These are phyloP conservation scores for Amitus sp. DNA, from an alignment of 2,888 invertebrate species.

Conservation along the genomic window DNA sequence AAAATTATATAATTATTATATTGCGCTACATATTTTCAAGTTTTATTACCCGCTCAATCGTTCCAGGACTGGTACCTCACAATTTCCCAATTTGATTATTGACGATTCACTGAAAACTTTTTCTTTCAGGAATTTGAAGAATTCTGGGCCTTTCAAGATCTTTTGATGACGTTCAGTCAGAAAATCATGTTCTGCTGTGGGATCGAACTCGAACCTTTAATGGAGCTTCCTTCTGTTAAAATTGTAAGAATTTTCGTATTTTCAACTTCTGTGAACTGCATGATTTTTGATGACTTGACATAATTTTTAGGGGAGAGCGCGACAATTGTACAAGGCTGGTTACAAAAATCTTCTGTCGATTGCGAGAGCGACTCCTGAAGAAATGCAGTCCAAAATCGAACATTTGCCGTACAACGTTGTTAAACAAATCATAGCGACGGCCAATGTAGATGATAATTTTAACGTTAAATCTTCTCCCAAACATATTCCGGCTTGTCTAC, in stretches of 20 bases:
- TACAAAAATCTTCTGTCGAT: constrained; percentile 80
- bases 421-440: constrained; percentile 84
- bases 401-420: constrained; percentile 80
- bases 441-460: too few relatives aligned
- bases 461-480: too few relatives aligned
- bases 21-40: too few relatives aligned
- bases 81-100: too few relatives aligned
- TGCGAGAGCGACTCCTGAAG: constrained; percentile 76
- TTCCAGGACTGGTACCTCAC: too few relatives aligned
- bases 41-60: too few relatives aligned
- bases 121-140: constrained; percentile 72
- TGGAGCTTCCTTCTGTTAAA: constrained; percentile 91
- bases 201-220: constrained; percentile 80
- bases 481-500: too few relatives aligned
- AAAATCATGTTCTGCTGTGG: constrained; percentile 85
- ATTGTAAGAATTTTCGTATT: constrained; percentile 72
- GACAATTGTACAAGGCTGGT: constrained; percentile 85
- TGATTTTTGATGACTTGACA: constrained; percentile 8
- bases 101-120: too few relatives aligned
- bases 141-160: constrained; percentile 84
- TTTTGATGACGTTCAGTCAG: constrained; percentile 79
- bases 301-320: constrained; percentile 77
- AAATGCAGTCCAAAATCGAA: constrained; percentile 73
- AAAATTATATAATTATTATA: too few relatives aligned
- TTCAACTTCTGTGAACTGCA: constrained; percentile 12